Evolutionary conservation across 2,888 invertebrate genomes (phyloP), one percentile per base, ranked within the genome.

Genomic region (Erpobdella octoculata): DNA sequence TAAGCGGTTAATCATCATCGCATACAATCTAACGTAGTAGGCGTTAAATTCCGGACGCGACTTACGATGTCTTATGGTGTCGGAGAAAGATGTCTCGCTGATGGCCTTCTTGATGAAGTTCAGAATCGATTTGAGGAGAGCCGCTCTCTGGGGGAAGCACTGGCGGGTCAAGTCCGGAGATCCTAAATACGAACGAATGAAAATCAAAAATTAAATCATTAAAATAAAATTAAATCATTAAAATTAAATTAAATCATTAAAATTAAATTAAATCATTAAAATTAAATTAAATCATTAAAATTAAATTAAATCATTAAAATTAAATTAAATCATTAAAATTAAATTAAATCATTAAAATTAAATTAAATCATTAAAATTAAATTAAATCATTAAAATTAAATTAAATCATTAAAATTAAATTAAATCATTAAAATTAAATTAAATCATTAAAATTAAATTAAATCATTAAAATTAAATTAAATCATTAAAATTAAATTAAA

Each of bases 91-190:
- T 8, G 89, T 87, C 73, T 85, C 86, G 61, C 84, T 89, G 76
- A 92, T 89, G 12, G 90, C 90, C 82, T 92, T 91, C 82, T 93
- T 92, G 73, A 93, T 80, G 80, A 92, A 92, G 81, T 93, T 93
- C 37, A 93, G 82, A 89, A 92, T 90, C 0, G 91, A 91, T 80
- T 92, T 93, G 4, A 93, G 84, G 2, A 92, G 85, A 3, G 92
- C 92, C 2, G 90, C 90, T 74, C 92, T 85, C 81, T 92, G 91
- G 0, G 91, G 90, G 73, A 90, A 86, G 80, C 91, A 91, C 41
- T 83, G 83, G 18, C 79, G 76, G 76, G 79, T 81, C 79, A 75
- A 21, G 76, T 28, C 62, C 6, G 4, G 15, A 38, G 18, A 64
- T 21, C 15, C 36, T 25, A 33, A 64, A 64, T 21, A 15, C 25